Base-by-base conservation (phyloP, 2,797 vertebrate genomes). In the Sebastes reedi region DNA sequence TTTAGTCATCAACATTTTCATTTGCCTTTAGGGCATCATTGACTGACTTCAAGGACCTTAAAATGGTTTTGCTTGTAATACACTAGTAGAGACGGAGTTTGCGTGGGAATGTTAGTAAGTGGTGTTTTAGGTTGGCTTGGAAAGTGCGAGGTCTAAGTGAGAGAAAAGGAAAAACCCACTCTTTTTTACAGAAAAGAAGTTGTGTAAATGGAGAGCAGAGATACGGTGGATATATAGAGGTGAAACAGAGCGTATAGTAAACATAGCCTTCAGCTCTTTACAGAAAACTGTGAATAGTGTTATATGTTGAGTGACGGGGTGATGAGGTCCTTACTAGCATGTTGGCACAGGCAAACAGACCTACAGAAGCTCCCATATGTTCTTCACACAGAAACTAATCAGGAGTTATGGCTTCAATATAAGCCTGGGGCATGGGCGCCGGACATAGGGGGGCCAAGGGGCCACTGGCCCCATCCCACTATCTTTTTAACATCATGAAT, bases 291-390 rank as follows among this genome's bases (percentile, higher is more conserved):
- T 64, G 68, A 71, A 6, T 20, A 27, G 39, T 72, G 76, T 65
- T 85, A 32, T 52, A 27, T 78, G 84, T 62, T 88, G 84, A 90
- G 72, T 83, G 78, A 88, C 73, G 39, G 46, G 42, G 13, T 61
- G 50, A 68, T 83, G 67, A 81, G 55, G 32, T 67, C 6, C 22
- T 62, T n/a, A 70, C 12, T 29, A 59, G 79, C 88, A 72, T 39
- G 89, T 85, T 50, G 2, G 67, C 67, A 82, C 89, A 88, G 36
- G 89, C 67, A 68, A 64, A 69, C 52, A 61, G 64, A 68, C 61
- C 42, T 24, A 39, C 30, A 32, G 6, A 52, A 56, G 27, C 52
- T 18, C 30, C 27, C n/a, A 14, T 69, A 30, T 69, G 25, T 18
- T 67, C n/a, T n/a, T 70, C 3, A 34, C n/a, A 24, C 27, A n/a